phyloP scores from a whole-genome alignment of 2,888 invertebrate species.

The Volucella zonaria region DNA sequence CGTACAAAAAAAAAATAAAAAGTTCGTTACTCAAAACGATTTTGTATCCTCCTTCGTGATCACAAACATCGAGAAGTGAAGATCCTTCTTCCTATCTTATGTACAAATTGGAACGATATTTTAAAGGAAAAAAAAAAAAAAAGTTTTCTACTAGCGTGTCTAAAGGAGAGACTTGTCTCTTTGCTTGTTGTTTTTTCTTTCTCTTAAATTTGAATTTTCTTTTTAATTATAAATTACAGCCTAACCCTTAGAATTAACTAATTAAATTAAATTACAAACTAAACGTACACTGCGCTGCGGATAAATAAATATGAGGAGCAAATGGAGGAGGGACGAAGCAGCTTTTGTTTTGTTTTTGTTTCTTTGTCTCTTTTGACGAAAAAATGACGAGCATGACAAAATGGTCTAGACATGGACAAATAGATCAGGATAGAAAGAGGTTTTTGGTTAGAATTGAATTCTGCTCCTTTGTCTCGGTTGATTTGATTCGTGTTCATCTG shows the following conservation, averaged over 20 bases:
- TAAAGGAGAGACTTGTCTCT: constrained; percentile 29
- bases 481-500: constrained; percentile 11
- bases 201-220: constrained; percentile 6
- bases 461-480: constrained; percentile 45
- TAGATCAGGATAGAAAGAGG: constrained; percentile 26
- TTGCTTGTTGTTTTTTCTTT: constrained; percentile 29
- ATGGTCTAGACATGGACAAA: too few relatives aligned
- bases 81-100: constrained; percentile 30
- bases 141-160: constrained; percentile 41
- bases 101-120: constrained; percentile 28
- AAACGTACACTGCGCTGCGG: constrained; percentile 70
- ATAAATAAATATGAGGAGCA: constrained; percentile 72
- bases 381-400: not conserved
- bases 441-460: constrained; percentile 32
- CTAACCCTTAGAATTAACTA: constrained; percentile 70
- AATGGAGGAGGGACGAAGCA: constrained; percentile 65
- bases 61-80: constrained; percentile 42
- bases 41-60: constrained; percentile 54
- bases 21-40: constrained; percentile 12
- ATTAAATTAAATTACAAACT: constrained; percentile 71
- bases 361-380: not conserved
- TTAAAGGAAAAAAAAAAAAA: constrained; percentile 6
- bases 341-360: constrained; percentile 15
- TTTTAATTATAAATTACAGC: constrained; percentile 63
- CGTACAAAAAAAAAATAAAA: constrained; percentile 22